phyloP scores from a whole-genome alignment of 2,888 invertebrate genomes.

The Lissocephala sabroskyi region DNA sequence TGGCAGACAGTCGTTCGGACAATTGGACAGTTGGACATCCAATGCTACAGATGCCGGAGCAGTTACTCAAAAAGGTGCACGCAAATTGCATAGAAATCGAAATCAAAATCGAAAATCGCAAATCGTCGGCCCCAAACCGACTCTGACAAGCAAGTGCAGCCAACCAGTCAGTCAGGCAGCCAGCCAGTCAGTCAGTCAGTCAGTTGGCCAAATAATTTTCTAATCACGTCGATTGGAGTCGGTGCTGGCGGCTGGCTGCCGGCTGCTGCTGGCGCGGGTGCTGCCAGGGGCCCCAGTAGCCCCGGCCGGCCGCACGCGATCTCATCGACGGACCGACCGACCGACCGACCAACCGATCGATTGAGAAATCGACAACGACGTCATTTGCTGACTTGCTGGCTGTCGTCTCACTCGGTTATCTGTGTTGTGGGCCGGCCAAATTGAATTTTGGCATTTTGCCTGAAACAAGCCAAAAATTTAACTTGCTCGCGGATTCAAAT shows the following conservation, averaged over 20 bases:
- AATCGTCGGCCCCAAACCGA: not conserved
- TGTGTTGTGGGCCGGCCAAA: conserved; percentile 5
- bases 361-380: conserved; percentile 8
- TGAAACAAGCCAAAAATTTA: too few species aligned
- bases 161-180: not conserved
- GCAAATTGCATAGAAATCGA: conserved; percentile 3
- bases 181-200: not conserved
- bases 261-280: conserved; percentile 1
- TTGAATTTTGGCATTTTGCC: conserved; percentile 14
- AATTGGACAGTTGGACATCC: too few species aligned
- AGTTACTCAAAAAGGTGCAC: not conserved
- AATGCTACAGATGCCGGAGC: too few species aligned
- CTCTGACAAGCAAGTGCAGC: conserved; percentile 1
- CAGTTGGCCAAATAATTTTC: conserved; percentile 3
- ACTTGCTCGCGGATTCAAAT: conserved; percentile 1
- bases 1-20: too few species aligned
- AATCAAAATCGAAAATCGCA: not conserved
- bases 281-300: conserved; percentile 3
- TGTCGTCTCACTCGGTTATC: not conserved
- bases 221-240: conserved; percentile 17
- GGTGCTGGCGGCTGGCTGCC: not conserved
- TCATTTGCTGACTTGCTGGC: not conserved
- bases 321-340: not conserved
- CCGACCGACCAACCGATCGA: not conserved
- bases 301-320: conserved; percentile 1